These are phyloP conservation scores for Eulemur rufifrons DNA, from an alignment of 2,113 vertebrate species.

Conservation along the genomic window DNA sequence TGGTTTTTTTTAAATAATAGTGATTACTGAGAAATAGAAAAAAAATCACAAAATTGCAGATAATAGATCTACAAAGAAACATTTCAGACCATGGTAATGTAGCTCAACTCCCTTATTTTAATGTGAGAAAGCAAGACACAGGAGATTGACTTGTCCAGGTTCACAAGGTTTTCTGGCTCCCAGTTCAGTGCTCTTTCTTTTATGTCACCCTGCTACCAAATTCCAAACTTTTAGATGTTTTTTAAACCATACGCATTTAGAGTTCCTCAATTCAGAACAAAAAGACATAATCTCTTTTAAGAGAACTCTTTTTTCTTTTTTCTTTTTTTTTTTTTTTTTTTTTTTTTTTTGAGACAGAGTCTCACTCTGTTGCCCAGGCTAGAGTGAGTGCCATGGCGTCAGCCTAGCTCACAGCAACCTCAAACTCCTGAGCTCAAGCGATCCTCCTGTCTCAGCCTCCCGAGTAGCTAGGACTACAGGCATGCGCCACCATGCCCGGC, in stretches of 20 bases:
- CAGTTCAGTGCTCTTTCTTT: neutral
- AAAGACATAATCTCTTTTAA: neutral
- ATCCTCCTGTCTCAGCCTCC: no score
- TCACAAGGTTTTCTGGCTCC: neutral
- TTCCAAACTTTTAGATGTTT: neutral
- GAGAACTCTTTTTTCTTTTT: neutral
- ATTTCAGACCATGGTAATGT: neutral
- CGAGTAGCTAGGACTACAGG: no score
- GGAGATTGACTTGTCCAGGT: neutral
- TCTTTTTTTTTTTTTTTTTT: no score
- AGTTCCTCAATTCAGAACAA: neutral
- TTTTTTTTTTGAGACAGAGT: no score
- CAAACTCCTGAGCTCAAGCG: no score
- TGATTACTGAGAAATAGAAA: neutral
- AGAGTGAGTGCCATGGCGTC: no score
- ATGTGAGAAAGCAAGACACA: neutral
- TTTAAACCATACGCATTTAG: neutral
- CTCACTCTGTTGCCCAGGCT: no score
- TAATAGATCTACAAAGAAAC: neutral
- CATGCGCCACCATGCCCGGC: no score
- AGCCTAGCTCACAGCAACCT: no score
- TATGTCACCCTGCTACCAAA: neutral
- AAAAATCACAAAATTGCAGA: neutral
- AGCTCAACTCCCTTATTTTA: neutral
- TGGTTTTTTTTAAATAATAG: neutral